These are phyloP conservation scores for Agelaius tricolor DNA, from an alignment of 2,113 vertebrate genomes.

Conservation along the genomic window DNA sequence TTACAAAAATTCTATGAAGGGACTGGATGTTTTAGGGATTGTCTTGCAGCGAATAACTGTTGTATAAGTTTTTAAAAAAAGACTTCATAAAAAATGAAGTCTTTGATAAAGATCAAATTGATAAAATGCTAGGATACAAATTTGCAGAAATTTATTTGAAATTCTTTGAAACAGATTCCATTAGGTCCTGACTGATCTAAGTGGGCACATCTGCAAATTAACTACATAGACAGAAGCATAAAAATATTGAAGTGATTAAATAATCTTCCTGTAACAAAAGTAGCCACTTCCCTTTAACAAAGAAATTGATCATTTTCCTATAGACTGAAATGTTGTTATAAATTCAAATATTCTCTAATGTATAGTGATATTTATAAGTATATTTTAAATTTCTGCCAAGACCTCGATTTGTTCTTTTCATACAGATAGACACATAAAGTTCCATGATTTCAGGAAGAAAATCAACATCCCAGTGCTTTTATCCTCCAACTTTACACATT, in stretches of 20 bases:
- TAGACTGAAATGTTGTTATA: background rate
- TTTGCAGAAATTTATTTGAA: background rate
- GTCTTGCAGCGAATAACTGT: background rate
- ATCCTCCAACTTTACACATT: background rate
- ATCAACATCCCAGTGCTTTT: background rate
- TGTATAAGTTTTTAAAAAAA: background rate
- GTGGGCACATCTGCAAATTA: background rate
- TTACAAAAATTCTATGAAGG: background rate
- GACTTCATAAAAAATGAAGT: background rate
- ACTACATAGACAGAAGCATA: background rate
- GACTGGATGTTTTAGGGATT: background rate
- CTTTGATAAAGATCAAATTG: background rate
- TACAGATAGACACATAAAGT: background rate
- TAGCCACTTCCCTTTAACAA: background rate
- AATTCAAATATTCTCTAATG: background rate
- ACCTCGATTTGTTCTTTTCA: background rate
- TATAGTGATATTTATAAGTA: background rate
- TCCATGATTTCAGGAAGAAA: background rate
- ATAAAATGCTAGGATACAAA: background rate
- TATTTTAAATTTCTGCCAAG: background rate
- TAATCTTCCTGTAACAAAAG: background rate
- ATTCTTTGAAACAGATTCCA: background rate
- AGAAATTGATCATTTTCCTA: background rate
- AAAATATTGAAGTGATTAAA: background rate
- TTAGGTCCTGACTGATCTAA: background rate